These are phyloP conservation scores for Donacobius atricapilla DNA, from an alignment of 2,113 vertebrate species.

Conservation along the genomic window DNA sequence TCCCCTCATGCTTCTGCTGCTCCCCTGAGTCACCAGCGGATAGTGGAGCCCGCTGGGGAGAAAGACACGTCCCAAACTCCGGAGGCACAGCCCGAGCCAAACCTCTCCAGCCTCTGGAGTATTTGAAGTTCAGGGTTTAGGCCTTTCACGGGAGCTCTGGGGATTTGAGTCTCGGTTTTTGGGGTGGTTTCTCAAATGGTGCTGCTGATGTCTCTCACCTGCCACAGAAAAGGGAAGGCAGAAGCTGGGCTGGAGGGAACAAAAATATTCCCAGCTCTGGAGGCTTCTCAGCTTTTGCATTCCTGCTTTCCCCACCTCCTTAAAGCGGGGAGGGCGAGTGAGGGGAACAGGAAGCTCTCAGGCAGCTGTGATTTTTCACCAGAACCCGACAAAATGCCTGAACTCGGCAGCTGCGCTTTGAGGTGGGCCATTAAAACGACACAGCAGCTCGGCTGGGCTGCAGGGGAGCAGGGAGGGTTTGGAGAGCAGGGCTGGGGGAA, in stretches of 20 bases:
- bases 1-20: not conserved
- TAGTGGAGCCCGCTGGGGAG: not conserved
- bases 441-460: not conserved
- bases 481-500: not conserved
- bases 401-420: not conserved
- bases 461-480: not conserved
- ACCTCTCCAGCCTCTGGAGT: not conserved
- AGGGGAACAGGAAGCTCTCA: not conserved
- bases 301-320: not conserved
- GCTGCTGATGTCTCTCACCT: not conserved
- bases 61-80: not conserved
- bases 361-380: constrained; percentile 34
- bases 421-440: not conserved
- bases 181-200: not conserved
- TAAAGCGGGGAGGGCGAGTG: fast-evolving
- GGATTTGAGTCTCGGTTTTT: not conserved
- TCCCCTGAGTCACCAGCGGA: not conserved
- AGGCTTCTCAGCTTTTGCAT: not conserved
- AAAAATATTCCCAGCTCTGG: not conserved
- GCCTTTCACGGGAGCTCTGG: not conserved
- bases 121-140: not conserved
- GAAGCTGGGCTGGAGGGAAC: not conserved
- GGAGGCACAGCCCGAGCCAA: not conserved
- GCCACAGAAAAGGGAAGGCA: not conserved
- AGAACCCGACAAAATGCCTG: not conserved